Base-by-base conservation (phyloP, 2,888 invertebrate species). In the Pachliopta kotzebuea region DNA sequence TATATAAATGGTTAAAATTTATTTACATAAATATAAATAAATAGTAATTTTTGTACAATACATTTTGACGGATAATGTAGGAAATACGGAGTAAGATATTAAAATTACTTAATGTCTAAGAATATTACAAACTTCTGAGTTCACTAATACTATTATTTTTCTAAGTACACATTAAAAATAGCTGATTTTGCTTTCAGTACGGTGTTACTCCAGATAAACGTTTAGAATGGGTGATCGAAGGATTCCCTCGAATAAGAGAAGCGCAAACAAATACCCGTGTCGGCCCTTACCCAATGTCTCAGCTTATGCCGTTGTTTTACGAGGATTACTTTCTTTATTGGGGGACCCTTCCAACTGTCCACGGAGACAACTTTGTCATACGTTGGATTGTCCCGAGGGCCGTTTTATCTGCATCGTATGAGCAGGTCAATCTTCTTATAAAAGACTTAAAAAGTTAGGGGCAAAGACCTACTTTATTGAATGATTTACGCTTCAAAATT, bases 311-410 rank as follows among this genome's bases (percentile, higher is more conserved):
- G 3, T 86, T 92, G 76, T 95, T 95, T 74, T 77, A 74, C 14
- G 85, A 90, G 69, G 94, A 95, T 76, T 95, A 94, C 75, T 94
- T 94, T 69, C 69, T 94, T 1, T 95, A 95, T 72, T 94, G 94
- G 92, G 95, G 95, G 1, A 86, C 85, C 18, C 77, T 94, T 55
- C 79, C 77, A 0, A 92, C 92, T 0, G 79, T 79, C 0, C 77
- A 76, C 6, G 92, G 92, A 20, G 75, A 85, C 0, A 90, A 67
- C 1, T 78, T 90, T 69, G 82, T 83, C 0, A 85, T 94, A 29
- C 80, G 93, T 24, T 95, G 95, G 95, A 69, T 95, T 9, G 84
- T 95, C n/a, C 92, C 93, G 0, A 85, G 95, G 66, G 80, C 81
- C 61, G 92, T 93, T 0, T 80, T 94, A 31, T 93, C 88, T 69